Evolutionary conservation across 1,140 invertebrate species (phyloP), one percentile per base, ranked within the genome.

Genomic region (Tribolium castaneum): DNA sequence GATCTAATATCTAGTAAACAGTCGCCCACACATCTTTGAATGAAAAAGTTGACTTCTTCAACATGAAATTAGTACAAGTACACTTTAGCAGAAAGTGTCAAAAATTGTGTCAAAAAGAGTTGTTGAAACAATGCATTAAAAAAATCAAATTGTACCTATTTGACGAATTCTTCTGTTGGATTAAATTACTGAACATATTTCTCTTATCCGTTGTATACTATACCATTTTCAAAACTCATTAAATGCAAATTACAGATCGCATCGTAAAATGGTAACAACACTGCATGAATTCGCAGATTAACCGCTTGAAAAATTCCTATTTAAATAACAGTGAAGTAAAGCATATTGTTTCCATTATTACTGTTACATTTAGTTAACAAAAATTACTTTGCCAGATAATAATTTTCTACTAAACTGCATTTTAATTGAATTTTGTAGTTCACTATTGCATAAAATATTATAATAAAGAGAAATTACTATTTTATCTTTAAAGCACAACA

Each of bases 231-330:
- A n/a, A 59, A 35, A 12, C 7, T 35, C n/a, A 66, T 66, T 66
- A 35, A 34, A 66, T 66, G 59, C 59, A 66, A 66, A 66, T 66
- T 66, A 35, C 59, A 35, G n/a, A 13, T 5, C 30, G 10, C 13
- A 35, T 66, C 30, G 25, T 66, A 66, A 62, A 66, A 66, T 14
- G 25, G 25, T 35, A 66, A 39, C 59, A 25, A 66, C 59, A 14
- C 25, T 3, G 30, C 34, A 66, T 66, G 59, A 66, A 66, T 66
- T 7, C 30, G n/a, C 59, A 66, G 30, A 66, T 66, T 66, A 39
- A 22, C 13, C 10, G 30, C 14, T 35, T 14, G 7, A 66, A 66
- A 66, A 66, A 13, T 13, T 35, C 59, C 9, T 0, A 35, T 66
- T 66, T 66, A 66, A 66, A 66, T 66, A 14, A 66, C 30, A 66